A percentile compares a stretch with the other conserved stretches of the same genome.
Conservation (phyloP, 2,113 vertebrate species). For the Perccottus glenii region DNA sequence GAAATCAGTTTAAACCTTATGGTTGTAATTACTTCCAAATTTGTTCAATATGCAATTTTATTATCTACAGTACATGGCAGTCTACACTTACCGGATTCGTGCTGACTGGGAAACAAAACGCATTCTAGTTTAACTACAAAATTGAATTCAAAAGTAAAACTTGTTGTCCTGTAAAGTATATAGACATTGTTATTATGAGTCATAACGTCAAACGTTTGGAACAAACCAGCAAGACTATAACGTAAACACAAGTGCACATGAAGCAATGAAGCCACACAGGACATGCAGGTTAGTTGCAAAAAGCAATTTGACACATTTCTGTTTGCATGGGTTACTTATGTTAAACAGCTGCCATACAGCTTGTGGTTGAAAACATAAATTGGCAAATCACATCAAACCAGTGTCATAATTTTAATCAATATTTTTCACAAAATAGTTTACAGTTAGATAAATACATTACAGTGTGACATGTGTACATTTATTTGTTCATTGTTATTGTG, state of each 20-base stretch:
- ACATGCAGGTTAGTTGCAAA: slow-evolving; percentile 80
- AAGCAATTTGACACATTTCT: slow-evolving; percentile 37
- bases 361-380: slow-evolving; percentile 70
- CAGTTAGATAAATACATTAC: slow-evolving; percentile 80
- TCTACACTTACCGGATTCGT: slow-evolving; percentile 36
- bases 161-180: background rate
- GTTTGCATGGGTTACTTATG: slow-evolving; percentile 17
- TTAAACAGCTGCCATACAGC: slow-evolving; percentile 70
- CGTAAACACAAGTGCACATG: slow-evolving; percentile 3
- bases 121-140: background rate
- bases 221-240: slow-evolving; percentile 5
- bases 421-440: slow-evolving; percentile 71
- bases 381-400: slow-evolving; percentile 33
- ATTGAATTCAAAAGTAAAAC: too few relatives aligned
- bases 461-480: slow-evolving; percentile 61
- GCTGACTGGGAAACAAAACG: background rate
- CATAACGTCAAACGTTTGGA: background rate
- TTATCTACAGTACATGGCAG: slow-evolving; percentile 1
- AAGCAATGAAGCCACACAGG: slow-evolving; percentile 30
- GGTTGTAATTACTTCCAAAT: too few relatives aligned
- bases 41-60: background rate
- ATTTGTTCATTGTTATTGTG: slow-evolving; percentile 20
- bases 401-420: slow-evolving; percentile 67
- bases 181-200: background rate
- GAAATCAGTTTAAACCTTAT: too few relatives aligned